Percentiles rank a stretch among this genome's conserved stretches.
These are phyloP conservation scores for Pangasius krempfi DNA, from an alignment of 2,797 vertebrate species.

Conservation along the genomic window DNA sequence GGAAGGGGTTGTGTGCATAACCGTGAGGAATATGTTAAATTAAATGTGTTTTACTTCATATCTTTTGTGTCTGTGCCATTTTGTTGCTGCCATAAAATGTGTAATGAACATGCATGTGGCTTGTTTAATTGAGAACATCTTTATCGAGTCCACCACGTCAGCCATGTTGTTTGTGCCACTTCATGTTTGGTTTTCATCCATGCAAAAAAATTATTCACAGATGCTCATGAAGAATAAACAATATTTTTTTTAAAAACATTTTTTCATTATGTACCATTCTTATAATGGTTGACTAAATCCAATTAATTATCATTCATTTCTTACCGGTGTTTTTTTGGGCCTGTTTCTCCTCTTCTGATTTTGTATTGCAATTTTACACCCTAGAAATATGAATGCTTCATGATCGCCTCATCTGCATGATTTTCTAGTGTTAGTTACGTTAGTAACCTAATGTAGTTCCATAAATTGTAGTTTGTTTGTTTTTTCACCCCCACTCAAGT, in stretches of 20 bases:
- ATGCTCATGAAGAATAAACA: background rate
- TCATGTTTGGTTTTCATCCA: background rate
- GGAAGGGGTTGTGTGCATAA: constrained; percentile 59
- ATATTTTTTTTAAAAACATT: background rate
- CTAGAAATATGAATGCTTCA: background rate
- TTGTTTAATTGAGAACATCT: background rate
- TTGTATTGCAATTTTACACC: background rate
- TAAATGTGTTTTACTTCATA: constrained; percentile 56
- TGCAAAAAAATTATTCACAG: background rate
- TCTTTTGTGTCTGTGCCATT: constrained; percentile 51
- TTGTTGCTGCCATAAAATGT: constrained; percentile 22
- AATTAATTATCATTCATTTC: background rate
- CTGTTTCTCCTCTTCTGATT: background rate
- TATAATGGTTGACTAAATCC: background rate
- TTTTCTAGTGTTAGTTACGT: background rate
- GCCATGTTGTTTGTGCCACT: background rate
- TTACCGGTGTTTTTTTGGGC: too few relatives aligned
- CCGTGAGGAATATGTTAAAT: constrained; percentile 52
- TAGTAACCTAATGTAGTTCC: background rate
- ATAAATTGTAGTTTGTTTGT: background rate
- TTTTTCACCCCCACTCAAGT: too few relatives aligned
- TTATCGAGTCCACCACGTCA: too few relatives aligned
- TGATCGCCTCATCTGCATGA: background rate
- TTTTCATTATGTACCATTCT: background rate
- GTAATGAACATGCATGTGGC: background rate